Conservation (phyloP, 2,113 vertebrate genomes). For the Oreamnos americanus region DNA sequence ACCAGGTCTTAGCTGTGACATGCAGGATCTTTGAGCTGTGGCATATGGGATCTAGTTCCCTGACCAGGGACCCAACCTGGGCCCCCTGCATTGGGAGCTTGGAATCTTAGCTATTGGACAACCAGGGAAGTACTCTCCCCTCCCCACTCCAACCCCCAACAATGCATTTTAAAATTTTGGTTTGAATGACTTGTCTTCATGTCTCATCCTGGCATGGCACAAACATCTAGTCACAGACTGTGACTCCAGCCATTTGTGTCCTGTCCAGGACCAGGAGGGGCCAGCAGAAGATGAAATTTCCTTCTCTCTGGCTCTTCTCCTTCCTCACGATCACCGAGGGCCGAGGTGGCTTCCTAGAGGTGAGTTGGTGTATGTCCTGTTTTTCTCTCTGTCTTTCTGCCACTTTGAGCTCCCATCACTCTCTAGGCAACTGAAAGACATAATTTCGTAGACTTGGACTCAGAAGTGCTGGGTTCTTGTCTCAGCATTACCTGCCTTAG, state of each 20-base stretch:
- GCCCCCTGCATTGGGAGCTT: neutral
- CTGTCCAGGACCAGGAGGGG: neutral
- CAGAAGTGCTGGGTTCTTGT: neutral
- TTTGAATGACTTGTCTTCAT: neutral
- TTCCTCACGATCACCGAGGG: neutral
- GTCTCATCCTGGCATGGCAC: neutral
- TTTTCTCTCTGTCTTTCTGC: neutral
- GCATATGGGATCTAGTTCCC: neutral
- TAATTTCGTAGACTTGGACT: neutral
- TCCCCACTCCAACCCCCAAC: neutral
- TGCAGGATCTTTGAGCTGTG: neutral
- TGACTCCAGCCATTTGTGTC: neutral
- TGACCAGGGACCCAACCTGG: neutral
- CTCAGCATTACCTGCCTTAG: neutral
- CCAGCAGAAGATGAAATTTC: slow-evolving; percentile 2
- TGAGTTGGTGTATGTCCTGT: neutral
- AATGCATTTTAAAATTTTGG: neutral
- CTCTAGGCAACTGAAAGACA: neutral
- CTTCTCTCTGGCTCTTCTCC: neutral
- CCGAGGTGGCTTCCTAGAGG: neutral
- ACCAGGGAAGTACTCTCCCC: neutral
- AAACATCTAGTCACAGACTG: neutral
- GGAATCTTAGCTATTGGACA: neutral
- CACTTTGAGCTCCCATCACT: neutral
- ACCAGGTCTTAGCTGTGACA: neutral